A percentile compares a stretch with the other conserved stretches of the same genome.
Evolutionary conservation across 2,888 invertebrate genomes (phyloP).

Genomic region (Sturmia bella): DNA sequence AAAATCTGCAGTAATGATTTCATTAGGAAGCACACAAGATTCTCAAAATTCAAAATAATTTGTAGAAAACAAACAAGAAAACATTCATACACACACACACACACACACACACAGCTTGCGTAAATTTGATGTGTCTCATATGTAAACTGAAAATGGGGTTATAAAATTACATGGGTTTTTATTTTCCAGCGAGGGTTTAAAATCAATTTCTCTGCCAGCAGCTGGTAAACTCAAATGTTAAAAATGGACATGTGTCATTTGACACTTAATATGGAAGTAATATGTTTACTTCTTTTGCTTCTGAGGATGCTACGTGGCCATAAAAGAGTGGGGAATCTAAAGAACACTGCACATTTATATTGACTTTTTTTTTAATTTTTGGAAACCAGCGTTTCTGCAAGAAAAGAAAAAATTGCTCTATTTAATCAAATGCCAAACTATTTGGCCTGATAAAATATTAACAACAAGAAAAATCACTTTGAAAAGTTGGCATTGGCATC

Average conservation of each 20-base stretch:
- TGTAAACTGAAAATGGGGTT: slow-evolving; percentile 25
- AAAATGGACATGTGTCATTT: slow-evolving; percentile 69
- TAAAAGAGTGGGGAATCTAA: background rate
- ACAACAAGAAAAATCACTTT: slow-evolving; percentile 68
- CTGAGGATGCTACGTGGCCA: background rate
- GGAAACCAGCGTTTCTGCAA: background rate
- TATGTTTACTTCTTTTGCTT: slow-evolving; percentile 37
- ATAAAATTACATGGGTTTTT: background rate
- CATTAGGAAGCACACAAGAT: background rate
- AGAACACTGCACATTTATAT: background rate
- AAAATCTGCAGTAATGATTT: slow-evolving; percentile 69
- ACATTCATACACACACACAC: too few species aligned
- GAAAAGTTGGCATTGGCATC: slow-evolving; percentile 62
- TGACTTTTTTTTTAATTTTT: background rate
- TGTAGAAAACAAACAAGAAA: slow-evolving; percentile 25
- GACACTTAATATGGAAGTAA: slow-evolving; percentile 66
- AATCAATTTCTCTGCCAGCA: slow-evolving; percentile 65
- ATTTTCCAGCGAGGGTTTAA: slow-evolving; percentile 13
- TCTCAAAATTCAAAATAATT: slow-evolving; percentile 49
- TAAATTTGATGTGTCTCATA: slow-evolving; percentile 26
- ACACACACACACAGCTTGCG: too few species aligned
- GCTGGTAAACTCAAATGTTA: slow-evolving; percentile 59
- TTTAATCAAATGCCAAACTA: slow-evolving; percentile 59
- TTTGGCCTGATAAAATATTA: slow-evolving; percentile 67
- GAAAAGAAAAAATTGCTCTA: slow-evolving; percentile 31